Evolutionary conservation across 1,140 invertebrate species (phyloP).

Genomic region (Halotydeus destructor): DNA sequence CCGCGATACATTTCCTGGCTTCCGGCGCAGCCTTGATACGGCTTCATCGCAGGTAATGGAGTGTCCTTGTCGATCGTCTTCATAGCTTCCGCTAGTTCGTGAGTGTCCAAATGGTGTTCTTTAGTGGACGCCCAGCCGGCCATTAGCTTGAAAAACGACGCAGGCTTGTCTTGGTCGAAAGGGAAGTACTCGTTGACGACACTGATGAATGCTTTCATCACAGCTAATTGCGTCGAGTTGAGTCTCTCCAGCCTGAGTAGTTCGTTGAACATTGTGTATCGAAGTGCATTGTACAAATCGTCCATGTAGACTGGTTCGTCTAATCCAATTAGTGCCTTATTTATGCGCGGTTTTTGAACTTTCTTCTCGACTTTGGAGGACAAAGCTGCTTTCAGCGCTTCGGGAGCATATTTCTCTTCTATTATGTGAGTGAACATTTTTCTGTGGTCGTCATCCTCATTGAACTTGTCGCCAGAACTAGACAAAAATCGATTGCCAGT

Average conservation of each 20-base stretch:
- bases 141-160: constrained; percentile 11
- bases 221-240: constrained; percentile 4
- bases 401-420: too few species aligned
- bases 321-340: too few species aligned
- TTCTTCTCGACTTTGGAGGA: too few species aligned
- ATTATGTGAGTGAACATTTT: background rate
- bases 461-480: background rate
- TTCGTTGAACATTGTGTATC: constrained; percentile 4
- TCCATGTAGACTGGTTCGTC: background rate
- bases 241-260: background rate
- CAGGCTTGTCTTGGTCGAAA: constrained; percentile 13
- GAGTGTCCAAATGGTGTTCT: background rate
- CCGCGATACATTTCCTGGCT: constrained; percentile 47
- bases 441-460: background rate
- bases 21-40: constrained; percentile 64
- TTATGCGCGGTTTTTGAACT: too few species aligned
- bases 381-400: too few species aligned
- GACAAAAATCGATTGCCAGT: background rate
- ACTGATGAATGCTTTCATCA: constrained; percentile 7
- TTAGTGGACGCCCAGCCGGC: constrained; percentile 4
- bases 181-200: constrained; percentile 12
- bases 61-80: constrained; percentile 1
- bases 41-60: constrained; percentile 27
- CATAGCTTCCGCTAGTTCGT: background rate
- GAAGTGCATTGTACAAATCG: constrained; percentile 13